phyloP scores from a whole-genome alignment of 2,113 vertebrate species.

The Rhynchopsitta pachyrhyncha region DNA sequence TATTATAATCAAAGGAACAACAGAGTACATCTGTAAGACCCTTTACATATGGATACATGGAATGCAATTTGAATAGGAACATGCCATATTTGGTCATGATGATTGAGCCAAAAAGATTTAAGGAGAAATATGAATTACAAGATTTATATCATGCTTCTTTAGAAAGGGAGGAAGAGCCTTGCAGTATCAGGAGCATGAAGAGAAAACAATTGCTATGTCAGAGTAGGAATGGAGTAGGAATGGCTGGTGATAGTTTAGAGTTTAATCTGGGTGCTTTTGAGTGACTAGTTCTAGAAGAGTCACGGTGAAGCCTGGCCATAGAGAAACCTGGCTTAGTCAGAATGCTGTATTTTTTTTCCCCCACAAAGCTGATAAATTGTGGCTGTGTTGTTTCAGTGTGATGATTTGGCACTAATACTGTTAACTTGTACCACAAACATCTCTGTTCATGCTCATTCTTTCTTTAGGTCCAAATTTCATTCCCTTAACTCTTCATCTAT shows the following conservation, averaged over 20 bases:
- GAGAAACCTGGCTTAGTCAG: not conserved
- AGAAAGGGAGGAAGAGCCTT: not conserved
- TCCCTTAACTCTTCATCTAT: not conserved
- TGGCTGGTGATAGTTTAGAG: not conserved
- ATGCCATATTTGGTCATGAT: not conserved
- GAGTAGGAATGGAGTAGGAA: not conserved
- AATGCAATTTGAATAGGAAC: not conserved
- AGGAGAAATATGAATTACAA: not conserved
- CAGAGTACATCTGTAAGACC: not conserved
- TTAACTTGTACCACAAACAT: not conserved
- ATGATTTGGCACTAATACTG: not conserved
- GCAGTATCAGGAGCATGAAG: conserved; percentile 5
- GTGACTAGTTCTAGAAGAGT: not conserved
- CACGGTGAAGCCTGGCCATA: not conserved
- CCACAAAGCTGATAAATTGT: not conserved
- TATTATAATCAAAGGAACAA: conserved; percentile 15
- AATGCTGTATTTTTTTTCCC: not conserved
- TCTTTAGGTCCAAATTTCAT: not conserved
- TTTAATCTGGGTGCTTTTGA: not conserved
- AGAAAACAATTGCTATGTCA: not conserved
- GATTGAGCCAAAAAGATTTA: not conserved
- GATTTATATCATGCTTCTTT: not conserved
- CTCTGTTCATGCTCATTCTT: not conserved
- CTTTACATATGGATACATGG: not conserved
- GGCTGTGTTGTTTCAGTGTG: not conserved